phyloP scores from a whole-genome alignment of 1,140 invertebrate species.

The Drosophila navojoa region DNA sequence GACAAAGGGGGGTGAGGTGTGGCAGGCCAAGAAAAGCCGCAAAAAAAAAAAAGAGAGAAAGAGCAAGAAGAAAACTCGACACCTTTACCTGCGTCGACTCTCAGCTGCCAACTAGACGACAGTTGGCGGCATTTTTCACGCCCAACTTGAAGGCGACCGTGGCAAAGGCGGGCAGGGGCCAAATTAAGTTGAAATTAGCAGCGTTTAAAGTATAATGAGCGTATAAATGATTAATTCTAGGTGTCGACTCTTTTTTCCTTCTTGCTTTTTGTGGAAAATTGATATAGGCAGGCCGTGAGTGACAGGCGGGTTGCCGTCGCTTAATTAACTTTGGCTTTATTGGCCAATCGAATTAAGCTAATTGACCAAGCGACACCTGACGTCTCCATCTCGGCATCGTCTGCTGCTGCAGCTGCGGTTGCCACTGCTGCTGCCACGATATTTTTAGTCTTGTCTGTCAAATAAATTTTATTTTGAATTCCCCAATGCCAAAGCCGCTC shows the following conservation, averaged over 20 bases:
- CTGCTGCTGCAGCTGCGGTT: neutral
- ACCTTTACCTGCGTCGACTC: conserved; percentile 6
- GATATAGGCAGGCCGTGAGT: conserved; percentile 42
- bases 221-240: conserved; percentile 71
- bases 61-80: neutral
- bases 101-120: conserved; percentile 24
- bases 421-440: neutral
- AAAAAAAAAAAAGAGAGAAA: conserved; percentile 3
- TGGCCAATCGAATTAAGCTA: conserved; percentile 62
- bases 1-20: too few relatives aligned
- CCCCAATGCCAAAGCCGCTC: conserved; percentile 33
- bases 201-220: conserved; percentile 72
- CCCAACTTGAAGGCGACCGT: conserved; percentile 4
- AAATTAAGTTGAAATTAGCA: conserved; percentile 72
- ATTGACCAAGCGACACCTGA: conserved; percentile 61
- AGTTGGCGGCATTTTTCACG: conserved; percentile 45
- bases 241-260: conserved; percentile 26
- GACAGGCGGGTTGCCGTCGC: conserved; percentile 23
- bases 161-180: neutral
- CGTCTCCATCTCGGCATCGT: neutral
- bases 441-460: conserved; percentile 19
- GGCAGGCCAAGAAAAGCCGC: conserved; percentile 17
- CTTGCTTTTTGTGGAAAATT: conserved; percentile 33
- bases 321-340: conserved; percentile 68
- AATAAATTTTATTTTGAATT: conserved; percentile 33